These are phyloP conservation scores for Cephalotes varians DNA, from an alignment of 2,888 invertebrate genomes.

Conservation along the genomic window DNA sequence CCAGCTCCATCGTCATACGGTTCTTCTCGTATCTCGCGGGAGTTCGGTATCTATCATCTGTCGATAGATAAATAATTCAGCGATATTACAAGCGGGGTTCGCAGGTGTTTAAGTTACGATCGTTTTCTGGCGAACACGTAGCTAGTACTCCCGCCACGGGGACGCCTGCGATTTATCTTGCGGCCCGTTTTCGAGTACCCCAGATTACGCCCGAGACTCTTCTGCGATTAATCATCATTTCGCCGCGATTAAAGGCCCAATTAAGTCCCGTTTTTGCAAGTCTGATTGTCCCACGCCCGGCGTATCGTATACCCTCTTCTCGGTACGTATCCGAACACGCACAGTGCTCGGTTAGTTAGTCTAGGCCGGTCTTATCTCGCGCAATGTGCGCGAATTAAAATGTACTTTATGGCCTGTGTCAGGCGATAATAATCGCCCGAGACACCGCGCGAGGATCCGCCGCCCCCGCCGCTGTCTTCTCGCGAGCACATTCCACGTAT, in stretches of 20 bases:
- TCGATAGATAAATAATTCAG: slow-evolving; percentile 52
- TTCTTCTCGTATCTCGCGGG: slow-evolving; percentile 36
- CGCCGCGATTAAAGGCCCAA: slow-evolving; percentile 77
- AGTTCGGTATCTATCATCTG: slow-evolving; percentile 39
- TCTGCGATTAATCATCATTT: slow-evolving; percentile 79
- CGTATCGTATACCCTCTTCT: background rate
- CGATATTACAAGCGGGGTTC: slow-evolving; percentile 9
- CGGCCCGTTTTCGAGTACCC: slow-evolving; percentile 50
- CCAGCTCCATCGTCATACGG: slow-evolving; percentile 36
- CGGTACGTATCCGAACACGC: slow-evolving; percentile 45
- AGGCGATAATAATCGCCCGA: slow-evolving; percentile 72
- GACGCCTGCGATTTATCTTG: slow-evolving; percentile 41
- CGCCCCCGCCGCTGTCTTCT: slow-evolving; percentile 35
- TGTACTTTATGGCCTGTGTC: slow-evolving; percentile 77
- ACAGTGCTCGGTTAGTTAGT: slow-evolving; percentile 39
- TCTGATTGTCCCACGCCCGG: slow-evolving; percentile 77
- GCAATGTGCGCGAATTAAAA: slow-evolving; percentile 74
- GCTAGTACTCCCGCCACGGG: slow-evolving; percentile 19
- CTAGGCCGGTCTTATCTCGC: slow-evolving; percentile 61
- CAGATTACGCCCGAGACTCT: slow-evolving; percentile 46
- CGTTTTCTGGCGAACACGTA: slow-evolving; percentile 61
- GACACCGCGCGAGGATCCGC: slow-evolving; percentile 32
- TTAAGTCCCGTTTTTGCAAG: slow-evolving; percentile 81
- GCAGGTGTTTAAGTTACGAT: slow-evolving; percentile 47
- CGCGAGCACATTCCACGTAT: background rate